Evolutionary conservation across 1,140 invertebrate genomes (phyloP).

Genomic region (Micrasema minimum): DNA sequence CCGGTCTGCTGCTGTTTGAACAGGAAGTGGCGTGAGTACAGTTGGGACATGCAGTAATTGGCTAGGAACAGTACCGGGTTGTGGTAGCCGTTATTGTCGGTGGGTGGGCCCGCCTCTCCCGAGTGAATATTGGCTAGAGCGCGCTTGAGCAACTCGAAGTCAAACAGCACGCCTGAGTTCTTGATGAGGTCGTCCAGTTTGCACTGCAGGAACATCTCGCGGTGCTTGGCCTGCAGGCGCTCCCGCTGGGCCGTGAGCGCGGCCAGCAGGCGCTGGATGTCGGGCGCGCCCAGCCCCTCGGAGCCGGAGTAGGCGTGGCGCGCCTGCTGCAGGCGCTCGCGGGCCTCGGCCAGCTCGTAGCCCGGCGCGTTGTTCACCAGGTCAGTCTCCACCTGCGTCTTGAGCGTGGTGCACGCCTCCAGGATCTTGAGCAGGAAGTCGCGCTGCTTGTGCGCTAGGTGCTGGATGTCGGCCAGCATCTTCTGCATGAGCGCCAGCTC

Average conservation of each 20-base stretch:
- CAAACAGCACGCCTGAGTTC: slow-evolving; percentile 73
- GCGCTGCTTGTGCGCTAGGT: slow-evolving; percentile 73
- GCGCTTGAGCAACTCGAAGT: slow-evolving; percentile 74
- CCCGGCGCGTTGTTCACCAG: slow-evolving; percentile 74
- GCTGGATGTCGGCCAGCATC: slow-evolving; percentile 71
- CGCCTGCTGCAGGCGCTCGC: slow-evolving; percentile 72
- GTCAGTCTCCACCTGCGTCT: slow-evolving; percentile 78
- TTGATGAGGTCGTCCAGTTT: slow-evolving; percentile 77
- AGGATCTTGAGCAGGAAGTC: slow-evolving; percentile 78
- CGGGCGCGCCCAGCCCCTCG: slow-evolving; percentile 60
- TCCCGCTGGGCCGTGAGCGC: slow-evolving; percentile 72
- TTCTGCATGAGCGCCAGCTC: slow-evolving; percentile 66
- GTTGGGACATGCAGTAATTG: slow-evolving; percentile 78
- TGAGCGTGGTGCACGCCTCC: slow-evolving; percentile 77
- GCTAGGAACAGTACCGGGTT: slow-evolving; percentile 77
- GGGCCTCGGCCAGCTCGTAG: slow-evolving; percentile 73
- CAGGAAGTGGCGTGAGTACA: slow-evolving; percentile 75
- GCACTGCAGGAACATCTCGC: slow-evolving; percentile 78
- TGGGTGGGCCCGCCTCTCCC: slow-evolving; percentile 62
- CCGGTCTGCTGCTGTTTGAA: slow-evolving; percentile 52
- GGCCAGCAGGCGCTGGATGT: slow-evolving; percentile 69
- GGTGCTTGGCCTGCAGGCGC: slow-evolving; percentile 73
- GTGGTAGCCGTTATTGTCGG: slow-evolving; percentile 61
- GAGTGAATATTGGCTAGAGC: slow-evolving; percentile 72
- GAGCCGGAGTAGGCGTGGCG: slow-evolving; percentile 56